phyloP scores from a whole-genome alignment of 2,797 vertebrate species.

The Anabacerthia variegaticeps region DNA sequence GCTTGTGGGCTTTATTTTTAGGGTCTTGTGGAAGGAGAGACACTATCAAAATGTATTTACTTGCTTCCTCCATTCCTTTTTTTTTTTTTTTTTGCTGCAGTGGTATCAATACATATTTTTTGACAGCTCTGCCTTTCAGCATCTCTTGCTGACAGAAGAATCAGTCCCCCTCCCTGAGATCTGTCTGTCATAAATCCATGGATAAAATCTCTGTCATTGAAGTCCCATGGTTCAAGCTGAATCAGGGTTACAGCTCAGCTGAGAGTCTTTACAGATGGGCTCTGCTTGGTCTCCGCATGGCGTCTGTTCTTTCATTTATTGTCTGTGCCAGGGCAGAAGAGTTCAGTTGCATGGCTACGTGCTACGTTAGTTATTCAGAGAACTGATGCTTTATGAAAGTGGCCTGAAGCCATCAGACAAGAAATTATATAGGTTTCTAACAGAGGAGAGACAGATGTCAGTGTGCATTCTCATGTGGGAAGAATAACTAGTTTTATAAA shows the following conservation, averaged over 20 bases:
- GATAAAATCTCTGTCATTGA: conserved; percentile 34
- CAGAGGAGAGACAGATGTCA: conserved; percentile 48
- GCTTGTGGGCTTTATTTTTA: not conserved
- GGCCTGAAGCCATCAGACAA: conserved; percentile 42
- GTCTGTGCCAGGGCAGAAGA: not conserved
- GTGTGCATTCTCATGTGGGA: not conserved
- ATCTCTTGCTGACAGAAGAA: not conserved
- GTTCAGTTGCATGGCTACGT: not conserved
- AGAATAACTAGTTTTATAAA: not conserved
- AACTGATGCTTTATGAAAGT: conserved; percentile 46
- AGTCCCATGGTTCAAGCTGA: not conserved
- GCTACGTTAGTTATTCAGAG: conserved; percentile 10
- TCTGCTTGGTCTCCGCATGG: not conserved
- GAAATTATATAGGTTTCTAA: conserved; percentile 32
- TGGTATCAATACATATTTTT: not conserved
- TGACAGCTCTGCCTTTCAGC: not conserved
- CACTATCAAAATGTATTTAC: not conserved
- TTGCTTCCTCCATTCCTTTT: not conserved
- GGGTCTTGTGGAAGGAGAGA: not conserved
- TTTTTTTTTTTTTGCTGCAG: not conserved
- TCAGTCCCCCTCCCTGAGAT: not conserved
- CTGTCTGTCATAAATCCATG: conserved; percentile 8
- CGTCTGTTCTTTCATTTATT: not conserved
- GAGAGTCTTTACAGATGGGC: not conserved
- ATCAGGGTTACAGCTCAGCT: not conserved